Base-by-base conservation (phyloP, 2,113 vertebrate genomes). In the Anser brachyrhynchus region DNA sequence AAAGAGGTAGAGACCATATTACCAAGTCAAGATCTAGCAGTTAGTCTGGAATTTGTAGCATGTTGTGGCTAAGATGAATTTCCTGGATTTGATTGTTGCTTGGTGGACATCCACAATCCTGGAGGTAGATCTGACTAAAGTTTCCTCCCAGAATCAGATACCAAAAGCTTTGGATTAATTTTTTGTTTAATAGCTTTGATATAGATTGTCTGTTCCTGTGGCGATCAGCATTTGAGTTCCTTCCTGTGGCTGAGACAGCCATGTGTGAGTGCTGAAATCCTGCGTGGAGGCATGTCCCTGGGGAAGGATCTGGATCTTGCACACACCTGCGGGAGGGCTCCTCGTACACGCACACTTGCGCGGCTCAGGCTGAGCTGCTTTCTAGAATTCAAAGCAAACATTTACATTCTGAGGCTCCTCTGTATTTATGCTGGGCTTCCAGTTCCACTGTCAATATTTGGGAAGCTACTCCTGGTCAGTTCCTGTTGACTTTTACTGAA, bases 391-490 rank as follows among this genome's bases (percentile, higher is more conserved):
- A 76, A 77, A 91, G 92, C 93, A 96, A 95, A 96, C 84, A 87
- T 96, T 97, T 97, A 95, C 96, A 95, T 94, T 96, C 94, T 83
- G 23, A 96, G 94, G 87, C 95, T 96, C 93, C 92, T 96, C 37
- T 79, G 3, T 96, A 66, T 96, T 96, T 96, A 95, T 95, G 64
- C 66, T 83, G 81, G 51, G 77, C 71, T 96, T 95, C 95, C 10
- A 12, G 70, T 84, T 79, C 49, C 67, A 55, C 90, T 94, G 90
- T 94, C 92, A 89, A 51, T 96, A 84, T 91, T 95, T 96, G 89
- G 90, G 92, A 95, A 91, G 84, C 91, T 79, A n/a, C 80, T 95
- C 55, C 33, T 91, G 72, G 71, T 93, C 89, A 81, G 69, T 96
- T 96, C 90, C 95, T 96, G 96, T 96, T 96, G 93, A 96, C 74